Evolutionary conservation across 2,113 vertebrate genomes (phyloP).

Genomic region (Equus quagga): DNA sequence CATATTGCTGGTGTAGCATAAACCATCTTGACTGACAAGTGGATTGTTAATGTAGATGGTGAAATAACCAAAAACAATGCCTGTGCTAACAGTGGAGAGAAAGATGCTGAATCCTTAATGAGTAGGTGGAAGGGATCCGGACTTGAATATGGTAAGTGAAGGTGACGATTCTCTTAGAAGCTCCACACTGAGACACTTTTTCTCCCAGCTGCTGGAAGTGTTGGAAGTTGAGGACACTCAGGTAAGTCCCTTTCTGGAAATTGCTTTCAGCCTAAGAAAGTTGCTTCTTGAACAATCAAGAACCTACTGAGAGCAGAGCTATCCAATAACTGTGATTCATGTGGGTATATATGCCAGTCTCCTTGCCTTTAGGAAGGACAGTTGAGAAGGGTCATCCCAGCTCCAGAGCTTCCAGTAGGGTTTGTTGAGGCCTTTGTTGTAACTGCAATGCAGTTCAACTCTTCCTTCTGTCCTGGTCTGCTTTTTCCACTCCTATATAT

Average conservation of each 20-base stretch:
- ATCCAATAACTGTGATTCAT: neutral
- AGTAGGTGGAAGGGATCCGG: neutral
- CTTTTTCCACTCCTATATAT: neutral
- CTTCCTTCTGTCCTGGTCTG: neutral
- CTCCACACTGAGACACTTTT: neutral
- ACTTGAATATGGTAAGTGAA: too few species aligned
- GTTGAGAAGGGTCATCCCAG: neutral
- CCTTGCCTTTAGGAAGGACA: neutral
- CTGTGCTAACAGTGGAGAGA: neutral
- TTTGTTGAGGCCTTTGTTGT: neutral
- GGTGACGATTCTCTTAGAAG: neutral
- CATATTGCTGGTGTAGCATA: neutral
- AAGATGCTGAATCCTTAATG: neutral
- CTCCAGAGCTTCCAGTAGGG: neutral
- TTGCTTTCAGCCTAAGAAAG: neutral
- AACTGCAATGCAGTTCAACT: neutral
- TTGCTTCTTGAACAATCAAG: neutral
- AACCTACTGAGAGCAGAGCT: fast-evolving
- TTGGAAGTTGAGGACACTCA: neutral
- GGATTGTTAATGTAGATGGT: neutral
- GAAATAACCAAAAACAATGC: neutral
- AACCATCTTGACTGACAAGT: neutral
- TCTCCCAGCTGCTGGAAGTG: neutral
- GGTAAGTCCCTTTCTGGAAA: neutral
- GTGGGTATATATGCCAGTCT: neutral